These are phyloP conservation scores for Drosophila pseudoananassae DNA, from an alignment of 1,140 invertebrate species.

Conservation along the genomic window DNA sequence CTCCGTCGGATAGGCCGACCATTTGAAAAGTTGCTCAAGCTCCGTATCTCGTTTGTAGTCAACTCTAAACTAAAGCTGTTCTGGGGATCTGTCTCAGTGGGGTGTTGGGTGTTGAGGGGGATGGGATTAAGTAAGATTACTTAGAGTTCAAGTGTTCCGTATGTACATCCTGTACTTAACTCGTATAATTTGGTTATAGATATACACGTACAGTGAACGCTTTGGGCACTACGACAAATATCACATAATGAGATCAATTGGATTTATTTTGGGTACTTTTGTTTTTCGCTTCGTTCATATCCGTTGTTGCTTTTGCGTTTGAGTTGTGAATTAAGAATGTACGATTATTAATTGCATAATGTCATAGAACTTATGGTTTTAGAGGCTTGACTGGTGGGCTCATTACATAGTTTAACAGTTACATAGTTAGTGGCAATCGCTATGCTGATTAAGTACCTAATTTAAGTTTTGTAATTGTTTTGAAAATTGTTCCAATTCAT, in stretches of 20 bases:
- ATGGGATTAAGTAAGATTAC: slow-evolving; percentile 40
- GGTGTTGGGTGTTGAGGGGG: not conserved
- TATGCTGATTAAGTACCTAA: slow-evolving; percentile 38
- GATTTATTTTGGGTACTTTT: slow-evolving; percentile 71
- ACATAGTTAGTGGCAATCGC: slow-evolving; percentile 18
- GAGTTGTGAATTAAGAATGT: slow-evolving; percentile 46
- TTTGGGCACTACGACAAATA: slow-evolving; percentile 82
- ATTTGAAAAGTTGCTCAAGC: slow-evolving; percentile 50
- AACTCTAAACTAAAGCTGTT: slow-evolving; percentile 18
- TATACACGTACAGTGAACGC: slow-evolving; percentile 74
- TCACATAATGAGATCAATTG: slow-evolving; percentile 83
- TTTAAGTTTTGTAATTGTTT: slow-evolving; percentile 24
- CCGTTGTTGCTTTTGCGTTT: slow-evolving; percentile 22
- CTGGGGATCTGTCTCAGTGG: slow-evolving; percentile 5
- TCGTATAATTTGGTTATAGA: slow-evolving; percentile 60
- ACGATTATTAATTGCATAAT: slow-evolving; percentile 36
- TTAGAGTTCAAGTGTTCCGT: slow-evolving; percentile 48
- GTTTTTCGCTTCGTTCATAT: slow-evolving; percentile 20
- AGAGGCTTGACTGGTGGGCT: slow-evolving; percentile 57
- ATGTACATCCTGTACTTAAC: slow-evolving; percentile 52
- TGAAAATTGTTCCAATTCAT: slow-evolving; percentile 24
- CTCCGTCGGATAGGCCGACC: slow-evolving; percentile 18
- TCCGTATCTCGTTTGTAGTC: not conserved
- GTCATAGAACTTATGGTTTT: slow-evolving; percentile 56
- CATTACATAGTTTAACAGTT: slow-evolving; percentile 26